Percentiles rank a stretch among this genome's conserved stretches.
Evolutionary conservation across 1,140 invertebrate genomes (phyloP).

Genomic region (Meteorus sp.): DNA sequence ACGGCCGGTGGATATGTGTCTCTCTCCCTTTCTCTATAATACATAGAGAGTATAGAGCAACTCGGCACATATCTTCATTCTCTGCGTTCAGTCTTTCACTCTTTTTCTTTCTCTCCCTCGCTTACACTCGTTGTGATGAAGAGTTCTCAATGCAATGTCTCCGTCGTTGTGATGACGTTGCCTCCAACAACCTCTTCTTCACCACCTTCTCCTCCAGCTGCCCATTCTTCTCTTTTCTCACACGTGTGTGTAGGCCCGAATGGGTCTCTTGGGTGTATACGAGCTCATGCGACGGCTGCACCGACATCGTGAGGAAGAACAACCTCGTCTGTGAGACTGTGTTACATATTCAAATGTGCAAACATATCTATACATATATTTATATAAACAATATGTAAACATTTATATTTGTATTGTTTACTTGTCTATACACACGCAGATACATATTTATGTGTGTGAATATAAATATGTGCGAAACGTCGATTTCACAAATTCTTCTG

Average conservation of each 20-base stretch:
- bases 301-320: not conserved
- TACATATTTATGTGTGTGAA: not conserved
- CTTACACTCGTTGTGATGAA: not conserved
- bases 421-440: too few relatives aligned
- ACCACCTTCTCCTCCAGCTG: conserved; percentile 12
- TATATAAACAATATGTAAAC: too few relatives aligned
- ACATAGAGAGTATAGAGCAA: not conserved
- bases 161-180: not conserved
- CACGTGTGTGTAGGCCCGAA: conserved; percentile 12
- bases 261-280: not conserved
- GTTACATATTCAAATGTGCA: not conserved
- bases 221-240: conserved; percentile 5
- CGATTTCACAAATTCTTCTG: not conserved
- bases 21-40: not conserved
- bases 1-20: conserved; percentile 33
- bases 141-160: not conserved
- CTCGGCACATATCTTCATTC: too few relatives aligned
- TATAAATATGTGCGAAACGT: not conserved
- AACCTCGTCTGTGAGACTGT: too few relatives aligned
- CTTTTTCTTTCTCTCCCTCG: not conserved
- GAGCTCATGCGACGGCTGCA: not conserved
- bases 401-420: too few relatives aligned
- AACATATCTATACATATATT: not conserved
- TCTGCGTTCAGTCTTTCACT: too few relatives aligned
- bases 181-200: conserved; percentile 26